These are phyloP conservation scores for Tribolium madens DNA, from an alignment of 1,140 invertebrate genomes.

Conservation along the genomic window DNA sequence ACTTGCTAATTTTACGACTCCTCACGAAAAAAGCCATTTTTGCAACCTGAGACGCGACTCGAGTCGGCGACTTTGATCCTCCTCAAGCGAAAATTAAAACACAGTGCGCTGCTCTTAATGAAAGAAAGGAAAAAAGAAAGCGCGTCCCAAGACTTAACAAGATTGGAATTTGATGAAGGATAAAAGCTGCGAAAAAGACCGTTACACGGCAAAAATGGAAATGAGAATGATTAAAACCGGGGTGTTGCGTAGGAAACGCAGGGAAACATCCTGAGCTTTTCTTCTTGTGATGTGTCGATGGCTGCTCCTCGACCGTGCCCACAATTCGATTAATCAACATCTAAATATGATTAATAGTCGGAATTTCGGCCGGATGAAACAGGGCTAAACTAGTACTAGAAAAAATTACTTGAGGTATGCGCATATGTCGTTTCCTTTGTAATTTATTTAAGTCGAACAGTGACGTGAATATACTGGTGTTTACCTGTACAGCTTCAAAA, in stretches of 20 bases:
- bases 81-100: conserved; percentile 40
- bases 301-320: background rate
- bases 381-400: background rate
- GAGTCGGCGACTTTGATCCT: conserved; percentile 38
- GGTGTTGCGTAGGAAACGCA: conserved; percentile 28
- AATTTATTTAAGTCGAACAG: conserved; percentile 1
- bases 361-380: background rate
- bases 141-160: conserved; percentile 51
- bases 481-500: conserved; percentile 27
- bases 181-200: conserved; percentile 47
- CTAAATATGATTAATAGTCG: conserved; percentile 8
- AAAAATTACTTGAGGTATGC: background rate
- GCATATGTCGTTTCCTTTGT: background rate
- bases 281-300: background rate
- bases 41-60: conserved; percentile 8
- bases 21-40: background rate
- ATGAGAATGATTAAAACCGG: conserved; percentile 54
- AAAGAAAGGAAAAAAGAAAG: conserved; percentile 52
- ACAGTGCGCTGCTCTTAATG: conserved; percentile 49
- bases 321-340: conserved; percentile 23
- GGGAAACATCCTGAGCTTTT: background rate
- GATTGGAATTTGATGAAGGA: conserved; percentile 55
- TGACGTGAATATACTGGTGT: conserved; percentile 7
- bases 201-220: conserved; percentile 51
- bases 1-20: background rate